These are phyloP conservation scores for Platichthys flesus DNA, from an alignment of 2,113 vertebrate genomes.

Conservation along the genomic window DNA sequence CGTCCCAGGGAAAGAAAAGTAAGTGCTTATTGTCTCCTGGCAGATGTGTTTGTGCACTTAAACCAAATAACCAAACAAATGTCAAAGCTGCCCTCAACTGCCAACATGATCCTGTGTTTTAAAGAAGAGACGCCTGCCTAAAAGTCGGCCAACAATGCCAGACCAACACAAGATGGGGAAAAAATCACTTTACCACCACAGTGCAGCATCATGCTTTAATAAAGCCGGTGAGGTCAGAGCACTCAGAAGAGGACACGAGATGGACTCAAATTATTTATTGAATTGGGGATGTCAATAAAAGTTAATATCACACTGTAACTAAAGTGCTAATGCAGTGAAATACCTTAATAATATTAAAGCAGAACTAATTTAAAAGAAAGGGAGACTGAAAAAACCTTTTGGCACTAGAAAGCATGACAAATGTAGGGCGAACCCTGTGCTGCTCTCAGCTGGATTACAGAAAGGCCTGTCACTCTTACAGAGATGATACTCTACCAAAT, in stretches of 20 bases:
- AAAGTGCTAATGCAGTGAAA: constrained; percentile 18
- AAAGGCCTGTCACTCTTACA: no score
- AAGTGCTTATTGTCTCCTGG: constrained; percentile 43
- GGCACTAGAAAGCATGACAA: not conserved
- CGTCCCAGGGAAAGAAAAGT: constrained; percentile 32
- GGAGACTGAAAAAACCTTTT: not conserved
- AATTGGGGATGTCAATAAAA: not conserved
- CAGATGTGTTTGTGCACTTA: constrained; percentile 17
- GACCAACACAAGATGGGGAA: not conserved
- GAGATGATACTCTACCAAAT: not conserved
- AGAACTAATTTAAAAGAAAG: constrained; percentile 14
- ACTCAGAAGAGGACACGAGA: constrained; percentile 5
- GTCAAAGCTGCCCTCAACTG: not conserved
- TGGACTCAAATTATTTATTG: constrained; percentile 5
- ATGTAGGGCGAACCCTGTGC: not conserved
- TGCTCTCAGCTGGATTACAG: no score
- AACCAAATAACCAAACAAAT: constrained; percentile 15
- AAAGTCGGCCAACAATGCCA: constrained; percentile 1
- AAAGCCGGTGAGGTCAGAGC: constrained; percentile 34
- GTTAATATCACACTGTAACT: constrained; percentile 3
- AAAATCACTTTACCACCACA: constrained; percentile 25
- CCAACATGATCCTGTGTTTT: not conserved
- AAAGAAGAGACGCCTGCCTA: not conserved
- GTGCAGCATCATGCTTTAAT: constrained; percentile 26
- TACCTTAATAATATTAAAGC: constrained; percentile 7